Evolutionary conservation across 1,140 invertebrate genomes (phyloP).

Genomic region (Adoxophyes honmai): DNA sequence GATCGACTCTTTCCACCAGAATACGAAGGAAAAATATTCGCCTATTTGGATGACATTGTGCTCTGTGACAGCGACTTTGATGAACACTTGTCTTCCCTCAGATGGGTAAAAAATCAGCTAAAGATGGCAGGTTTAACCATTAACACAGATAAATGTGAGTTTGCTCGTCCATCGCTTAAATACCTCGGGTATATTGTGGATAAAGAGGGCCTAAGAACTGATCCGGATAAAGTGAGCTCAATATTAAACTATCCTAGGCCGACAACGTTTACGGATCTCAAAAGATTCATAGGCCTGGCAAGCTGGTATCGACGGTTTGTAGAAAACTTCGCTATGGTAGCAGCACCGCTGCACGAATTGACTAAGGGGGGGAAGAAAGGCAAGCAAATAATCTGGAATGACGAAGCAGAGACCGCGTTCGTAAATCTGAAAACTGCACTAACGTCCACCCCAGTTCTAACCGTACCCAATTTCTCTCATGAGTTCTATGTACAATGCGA

Average conservation of each 20-base stretch:
- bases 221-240: background rate
- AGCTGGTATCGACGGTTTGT: constrained; percentile 13
- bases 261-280: background rate
- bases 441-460: background rate
- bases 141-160: constrained; percentile 17
- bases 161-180: background rate
- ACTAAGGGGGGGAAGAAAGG: constrained; percentile 10
- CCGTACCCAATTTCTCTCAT: background rate
- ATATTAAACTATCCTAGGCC: constrained; percentile 3
- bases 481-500: constrained; percentile 5
- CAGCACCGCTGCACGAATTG: background rate
- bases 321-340: background rate
- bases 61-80: constrained; percentile 27
- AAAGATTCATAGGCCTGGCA: constrained; percentile 3
- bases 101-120: constrained; percentile 24
- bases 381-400: background rate
- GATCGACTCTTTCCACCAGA: constrained; percentile 28
- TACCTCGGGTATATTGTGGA: background rate
- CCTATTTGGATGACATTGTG: constrained; percentile 39
- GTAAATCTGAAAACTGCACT: background rate
- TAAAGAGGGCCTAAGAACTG: background rate
- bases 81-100: constrained; percentile 26
- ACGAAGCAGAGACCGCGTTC: background rate
- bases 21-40: constrained; percentile 11
- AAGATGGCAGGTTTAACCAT: constrained; percentile 24